Percentiles rank a stretch among this genome's conserved stretches.
Evolutionary conservation across 2,888 invertebrate genomes (phyloP).

Genomic region (Pachymerium ferrugineum): DNA sequence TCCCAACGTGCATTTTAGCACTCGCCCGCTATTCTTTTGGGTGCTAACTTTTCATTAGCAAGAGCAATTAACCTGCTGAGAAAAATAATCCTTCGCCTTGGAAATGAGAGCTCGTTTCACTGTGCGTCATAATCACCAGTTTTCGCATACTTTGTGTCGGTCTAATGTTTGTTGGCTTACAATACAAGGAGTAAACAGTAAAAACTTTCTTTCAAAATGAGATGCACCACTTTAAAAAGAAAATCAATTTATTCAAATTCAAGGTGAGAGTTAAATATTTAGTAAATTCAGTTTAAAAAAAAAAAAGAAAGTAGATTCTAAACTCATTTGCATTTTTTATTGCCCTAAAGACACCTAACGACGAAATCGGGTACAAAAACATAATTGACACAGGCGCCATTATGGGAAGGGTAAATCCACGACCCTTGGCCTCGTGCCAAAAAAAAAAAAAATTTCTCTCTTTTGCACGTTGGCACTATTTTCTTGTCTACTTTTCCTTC

Average conservation of each 20-base stretch:
- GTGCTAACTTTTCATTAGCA: conserved; percentile 14
- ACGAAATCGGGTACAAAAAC: not conserved
- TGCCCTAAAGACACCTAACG: not conserved
- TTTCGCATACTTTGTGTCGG: not conserved
- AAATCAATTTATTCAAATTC: conserved; percentile 17
- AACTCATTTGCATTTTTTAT: not conserved
- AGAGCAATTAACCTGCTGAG: conserved; percentile 16
- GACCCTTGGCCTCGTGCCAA: not conserved
- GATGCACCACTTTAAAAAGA: not conserved
- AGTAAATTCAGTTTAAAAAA: not conserved
- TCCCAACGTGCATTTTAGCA: not conserved
- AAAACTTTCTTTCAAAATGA: not conserved
- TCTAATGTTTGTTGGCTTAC: conserved; percentile 1
- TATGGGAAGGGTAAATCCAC: not conserved
- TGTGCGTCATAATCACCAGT: conserved; percentile 9
- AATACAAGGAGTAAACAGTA: not conserved
- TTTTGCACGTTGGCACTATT: conserved; percentile 17
- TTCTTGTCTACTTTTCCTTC: conserved; percentile 9
- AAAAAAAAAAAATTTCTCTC: not conserved
- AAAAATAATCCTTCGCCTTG: not conserved
- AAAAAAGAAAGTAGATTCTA: not conserved
- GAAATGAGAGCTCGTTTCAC: conserved; percentile 17
- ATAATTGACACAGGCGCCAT: not conserved
- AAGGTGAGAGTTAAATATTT: not conserved
- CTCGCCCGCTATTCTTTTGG: conserved; percentile 5